Evolutionary conservation across 2,797 vertebrate species (phyloP).

Genomic region (Microcaecilia unicolor): DNA sequence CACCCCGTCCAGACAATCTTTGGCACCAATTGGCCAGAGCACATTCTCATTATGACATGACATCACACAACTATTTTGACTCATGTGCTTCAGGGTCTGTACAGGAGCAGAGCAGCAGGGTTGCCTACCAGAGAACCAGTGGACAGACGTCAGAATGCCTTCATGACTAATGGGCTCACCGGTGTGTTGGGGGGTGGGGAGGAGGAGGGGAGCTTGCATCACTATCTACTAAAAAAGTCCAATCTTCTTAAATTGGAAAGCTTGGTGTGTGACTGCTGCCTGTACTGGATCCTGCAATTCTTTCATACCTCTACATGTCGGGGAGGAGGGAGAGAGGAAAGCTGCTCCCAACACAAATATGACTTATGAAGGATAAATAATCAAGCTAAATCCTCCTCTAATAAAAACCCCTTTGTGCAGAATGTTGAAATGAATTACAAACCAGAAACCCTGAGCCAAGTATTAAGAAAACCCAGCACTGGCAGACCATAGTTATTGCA

Average conservation of each 20-base stretch:
- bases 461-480: too few relatives aligned
- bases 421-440: not conserved
- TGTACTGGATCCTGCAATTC: not conserved
- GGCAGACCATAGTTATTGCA: too few relatives aligned
- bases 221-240: constrained; percentile 17
- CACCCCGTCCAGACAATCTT: constrained; percentile 53
- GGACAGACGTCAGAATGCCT: rapidly evolving
- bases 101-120: constrained; percentile 14
- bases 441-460: too few relatives aligned
- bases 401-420: not conserved
- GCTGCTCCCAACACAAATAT: too few relatives aligned
- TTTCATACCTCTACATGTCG: too few relatives aligned
- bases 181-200: not conserved
- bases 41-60: constrained; percentile 46
- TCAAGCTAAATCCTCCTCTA: not conserved
- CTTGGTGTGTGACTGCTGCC: rapidly evolving
- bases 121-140: constrained; percentile 11
- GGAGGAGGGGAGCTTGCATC: not conserved
- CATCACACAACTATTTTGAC: constrained; percentile 70
- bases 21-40: constrained; percentile 43
- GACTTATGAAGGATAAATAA: too few relatives aligned
- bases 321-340: too few relatives aligned
- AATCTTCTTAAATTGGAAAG: constrained; percentile 17
- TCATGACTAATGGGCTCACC: not conserved
- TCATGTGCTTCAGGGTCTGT: constrained; percentile 30